These are phyloP conservation scores for Heterohyrax brucei DNA, from an alignment of 2,797 vertebrate genomes.

Conservation along the genomic window DNA sequence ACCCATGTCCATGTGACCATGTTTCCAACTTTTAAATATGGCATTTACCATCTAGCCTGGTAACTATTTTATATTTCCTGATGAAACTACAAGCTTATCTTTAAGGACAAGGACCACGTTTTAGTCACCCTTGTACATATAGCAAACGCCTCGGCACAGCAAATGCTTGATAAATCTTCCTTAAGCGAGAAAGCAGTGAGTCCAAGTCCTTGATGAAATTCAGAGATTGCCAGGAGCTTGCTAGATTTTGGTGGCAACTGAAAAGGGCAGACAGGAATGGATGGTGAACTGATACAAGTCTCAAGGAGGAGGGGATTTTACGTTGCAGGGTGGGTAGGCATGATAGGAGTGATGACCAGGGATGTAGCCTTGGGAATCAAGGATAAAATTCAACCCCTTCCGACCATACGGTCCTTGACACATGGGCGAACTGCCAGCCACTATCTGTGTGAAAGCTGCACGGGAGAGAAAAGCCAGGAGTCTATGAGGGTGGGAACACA, in stretches of 20 bases:
- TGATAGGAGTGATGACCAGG: neutral
- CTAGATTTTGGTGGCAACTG: neutral
- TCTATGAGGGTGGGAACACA: neutral
- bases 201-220: constrained; percentile 42
- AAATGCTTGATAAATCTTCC: constrained; percentile 5
- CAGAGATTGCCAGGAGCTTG: neutral
- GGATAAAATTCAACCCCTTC: neutral
- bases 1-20: neutral
- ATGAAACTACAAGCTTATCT: constrained; percentile 24
- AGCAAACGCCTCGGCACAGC: neutral
- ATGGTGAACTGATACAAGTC: neutral
- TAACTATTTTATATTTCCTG: constrained; percentile 22
- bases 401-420: neutral
- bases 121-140: neutral
- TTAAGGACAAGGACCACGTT: neutral
- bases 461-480: constrained; percentile 1
- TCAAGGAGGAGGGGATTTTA: neutral
- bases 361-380: neutral
- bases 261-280: neutral
- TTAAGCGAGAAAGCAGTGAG: neutral
- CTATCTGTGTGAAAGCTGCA: neutral
- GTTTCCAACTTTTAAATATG: neutral
- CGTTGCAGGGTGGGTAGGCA: neutral
- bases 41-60: neutral
- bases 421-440: neutral